Evolutionary conservation across 1,140 invertebrate genomes (phyloP), one percentile per base, ranked within the genome.

Genomic region (Orussus abietinus): DNA sequence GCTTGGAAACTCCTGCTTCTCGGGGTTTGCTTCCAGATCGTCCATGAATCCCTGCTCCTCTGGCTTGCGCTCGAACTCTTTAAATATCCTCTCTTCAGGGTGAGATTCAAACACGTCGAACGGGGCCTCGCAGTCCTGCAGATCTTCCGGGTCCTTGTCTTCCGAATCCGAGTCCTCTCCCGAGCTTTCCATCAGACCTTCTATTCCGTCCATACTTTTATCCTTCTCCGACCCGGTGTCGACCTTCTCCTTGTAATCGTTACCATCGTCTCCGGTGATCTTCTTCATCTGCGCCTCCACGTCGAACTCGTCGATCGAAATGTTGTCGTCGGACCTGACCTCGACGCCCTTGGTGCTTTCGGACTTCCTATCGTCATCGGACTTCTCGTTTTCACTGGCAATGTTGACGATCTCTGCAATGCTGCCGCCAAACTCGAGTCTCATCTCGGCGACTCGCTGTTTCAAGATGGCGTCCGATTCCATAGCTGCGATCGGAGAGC

Each of bases 281-380:
- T 66, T 70, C 42, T 66, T 71, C 62, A 73, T 73, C 30, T 71
- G 67, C 1, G 68, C 68, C 25, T 73, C 70, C 3, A 73, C 67
- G 22, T 71, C 70, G 11, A 70, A 73, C 15, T 73, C 68, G 4
- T 71, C 68, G 32, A 71, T 64, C 3, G 57, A 63, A 29, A 42
- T 55, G 7, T 47, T 59, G n/a, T 66, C 64, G 10, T 51, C 45
- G 10, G 34, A 42, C 9, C 30, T 28, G 3, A 26, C 22, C 3
- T 42, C 32, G 11, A 42, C 29, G 10, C 1, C 42, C 42, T 18
- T 34, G 20, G 5, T 28, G 39, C 10, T 37, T 47, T 2, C 2
- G 3, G 5, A 7, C 12, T 20, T 33, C 36, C 2, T 29, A 3
- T 61, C 45, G 1, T 45, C 41, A 4, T 51, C 43, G 1, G 34